Base-by-base conservation (phyloP, 53 echinoderm and acorn worm genomes). In the Stichopus horrens region DNA sequence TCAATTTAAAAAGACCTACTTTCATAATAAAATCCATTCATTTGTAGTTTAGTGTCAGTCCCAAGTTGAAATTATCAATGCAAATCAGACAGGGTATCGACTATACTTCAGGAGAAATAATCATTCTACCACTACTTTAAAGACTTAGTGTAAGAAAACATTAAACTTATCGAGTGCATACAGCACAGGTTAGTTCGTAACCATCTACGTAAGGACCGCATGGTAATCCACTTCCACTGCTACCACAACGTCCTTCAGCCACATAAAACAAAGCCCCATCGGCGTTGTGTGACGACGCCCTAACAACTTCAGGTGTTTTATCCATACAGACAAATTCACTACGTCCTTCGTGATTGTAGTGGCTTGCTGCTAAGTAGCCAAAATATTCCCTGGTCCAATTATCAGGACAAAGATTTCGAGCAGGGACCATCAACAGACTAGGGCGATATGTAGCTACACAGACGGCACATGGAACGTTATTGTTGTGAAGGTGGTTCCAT, bases 291-390 rank as follows among this genome's bases (percentile, higher is more conserved):
- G 86, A 19, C 8, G 93, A 54, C 5, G 88, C 51, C 21, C 84
- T 83, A 11, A 82, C 83, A 1, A 73, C 76, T 54, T 83, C 90
- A 8, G 89, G 59, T 4, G 82, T 66, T 14, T 82, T n/a, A 54
- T 92, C 93, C 77, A 92, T 76, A 63, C 93, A 92, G 0, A 90
- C 57, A 75, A 75, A 92, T 57, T 92, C 79, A 3, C 88, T 22
- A 11, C 76, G 58, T n/a, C 63, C 51, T 9, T 66, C 59, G n/a
- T 88, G 65, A 52, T 20, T 74, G 66, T 79, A 75, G 14, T 52
- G 83, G 13, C 19, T 73, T 5, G 93, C 54, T 63, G 90, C 76
- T 5, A 92, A 76, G 51, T 88, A 92, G 1, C 93, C 93, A 2
- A 14, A 55, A 65, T 92, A 92, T 77, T 92, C 90, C 23, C 37